These are phyloP conservation scores for Danio tinwini DNA, from an alignment of 2,797 vertebrate species.

Conservation along the genomic window DNA sequence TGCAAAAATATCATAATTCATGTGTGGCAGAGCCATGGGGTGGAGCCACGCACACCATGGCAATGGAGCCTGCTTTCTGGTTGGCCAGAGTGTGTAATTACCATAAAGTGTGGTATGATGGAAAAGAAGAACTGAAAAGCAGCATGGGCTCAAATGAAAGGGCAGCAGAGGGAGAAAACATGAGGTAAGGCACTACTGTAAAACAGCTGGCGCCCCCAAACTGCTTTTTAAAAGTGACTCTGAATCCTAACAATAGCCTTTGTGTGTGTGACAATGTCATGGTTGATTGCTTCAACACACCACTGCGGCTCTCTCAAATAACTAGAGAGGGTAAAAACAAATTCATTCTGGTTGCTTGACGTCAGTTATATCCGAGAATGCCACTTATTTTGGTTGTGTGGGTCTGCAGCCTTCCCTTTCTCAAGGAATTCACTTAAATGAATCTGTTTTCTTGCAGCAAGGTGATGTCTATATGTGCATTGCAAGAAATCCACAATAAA, in stretches of 20 bases:
- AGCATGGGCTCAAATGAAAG: constrained; percentile 60
- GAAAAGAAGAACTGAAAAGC: constrained; percentile 49
- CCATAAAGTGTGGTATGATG: constrained; percentile 64
- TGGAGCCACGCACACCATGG: constrained; percentile 48
- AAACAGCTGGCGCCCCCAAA: constrained; percentile 56
- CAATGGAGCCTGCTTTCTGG: constrained; percentile 51
- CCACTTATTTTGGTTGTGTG: constrained; percentile 45
- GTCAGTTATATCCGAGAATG: constrained; percentile 68
- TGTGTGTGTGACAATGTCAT: constrained; percentile 66
- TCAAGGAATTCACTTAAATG: constrained; percentile 8
- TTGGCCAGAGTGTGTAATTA: constrained; percentile 63
- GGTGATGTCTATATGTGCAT: not conserved
- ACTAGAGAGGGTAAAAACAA: constrained; percentile 66
- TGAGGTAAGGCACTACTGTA: constrained; percentile 57
- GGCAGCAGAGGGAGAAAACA: constrained; percentile 55
- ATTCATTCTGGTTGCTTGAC: constrained; percentile 65
- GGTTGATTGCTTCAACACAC: constrained; percentile 69
- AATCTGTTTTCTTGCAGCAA: not conserved
- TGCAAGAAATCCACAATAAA: not conserved
- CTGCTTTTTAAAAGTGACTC: constrained; percentile 60
- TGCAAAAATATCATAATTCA: constrained; percentile 53
- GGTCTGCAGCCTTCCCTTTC: constrained; percentile 5
- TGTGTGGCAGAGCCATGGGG: constrained; percentile 50
- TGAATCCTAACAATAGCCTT: constrained; percentile 52
- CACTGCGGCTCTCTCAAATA: constrained; percentile 68